Evolutionary conservation across 1,140 invertebrate genomes (phyloP), one percentile per base, ranked within the genome.

Genomic region (Drosophila nigromelanica): DNA sequence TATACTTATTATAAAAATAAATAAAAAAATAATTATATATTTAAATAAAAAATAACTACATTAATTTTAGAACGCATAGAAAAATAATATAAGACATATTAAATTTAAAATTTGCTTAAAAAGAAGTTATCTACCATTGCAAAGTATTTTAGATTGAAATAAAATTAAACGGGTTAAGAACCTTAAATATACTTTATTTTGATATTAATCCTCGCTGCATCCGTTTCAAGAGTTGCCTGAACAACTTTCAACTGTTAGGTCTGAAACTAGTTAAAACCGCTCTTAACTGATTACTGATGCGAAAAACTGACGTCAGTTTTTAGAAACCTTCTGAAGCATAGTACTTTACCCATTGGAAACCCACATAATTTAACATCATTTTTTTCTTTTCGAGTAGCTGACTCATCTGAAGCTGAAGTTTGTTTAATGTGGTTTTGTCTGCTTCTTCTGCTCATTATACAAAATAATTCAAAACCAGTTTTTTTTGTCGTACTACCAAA

Each of bases 221-320:
- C 52, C 37, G 47, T 39, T 40, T 27, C 21, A 33, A 33, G 27
- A 45, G 24, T 45, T 18, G 55, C 10, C 5, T 14, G 24, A 58
- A 30, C 55, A 58, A 52, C 40, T 47, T 39, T 47, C 42, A 12
- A 47, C 14, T 30, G 7, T 11, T 37, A 8, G 24, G n/a, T 10
- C 37, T 5, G 2, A 47, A 64, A 55, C 71, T 37, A 60, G 62
- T 60, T 55, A 12, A 47, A 71, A 21, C 71, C 54, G 72, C 50
- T 54, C 55, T 27, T 42, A 64, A 37, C 71, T 66, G 47, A 42
- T n/a, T 35, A 24, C 10, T 11, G 2, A 15, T 27, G 27, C 30
- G 11, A 37, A 51, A 47, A 37, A 24, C 33, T 42, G 79, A 82
- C 79, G 58, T 80, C 69, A 78, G 27, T 56, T 55, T 42, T 33